Evolutionary conservation across 2,888 invertebrate species (phyloP), one percentile per base, ranked within the genome.

Genomic region (Poecilobothrus nobilitatus): DNA sequence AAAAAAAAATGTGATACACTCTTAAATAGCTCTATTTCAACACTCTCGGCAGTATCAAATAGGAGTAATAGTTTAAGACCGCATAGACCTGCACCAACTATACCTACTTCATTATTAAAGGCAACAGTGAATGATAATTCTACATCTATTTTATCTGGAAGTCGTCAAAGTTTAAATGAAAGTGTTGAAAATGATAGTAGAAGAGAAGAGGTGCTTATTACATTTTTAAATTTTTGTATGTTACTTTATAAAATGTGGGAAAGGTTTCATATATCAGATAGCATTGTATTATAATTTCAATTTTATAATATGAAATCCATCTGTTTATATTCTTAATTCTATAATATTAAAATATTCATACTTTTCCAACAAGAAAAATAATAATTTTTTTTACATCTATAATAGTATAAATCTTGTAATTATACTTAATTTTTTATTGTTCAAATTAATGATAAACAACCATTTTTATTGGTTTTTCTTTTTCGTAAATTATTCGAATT

Each of bases 21-120:
- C 15, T 6, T 53, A n/a, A 12, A 53, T 15, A 53, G 53, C 15
- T 53, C 53, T 53, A 53, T 18, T 53, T 18, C 15, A 53, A 12
- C 53, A 53, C 53, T 6, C 15, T 53, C 41, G 18, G 6, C n/a
- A n/a, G 53, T 18, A 18, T 6, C 53, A 15, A n/a, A 63, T 27
- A 18, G 15, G 15, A 27, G 15, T 63, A 63, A 27, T 27, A 22
- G 63, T 15, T 15, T n/a, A 34, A 70, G 71, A 67, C 70, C 71
- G 6, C 53, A 67, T 61, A 62, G 69, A 34, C 69, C 69, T 37
- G 71, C 71, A 53, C 71, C 70, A 53, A 53, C 68, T 34, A 61
- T 71, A 34, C 70, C 71, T 37, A 34, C 44, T 20, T 41, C 64
- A 22, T 68, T 70, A 53, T 53, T 64, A 68, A 65, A 34, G 62